Evolutionary conservation across 2,113 vertebrate genomes (phyloP).

Genomic region (Stomatorhinus ivindoensis): DNA sequence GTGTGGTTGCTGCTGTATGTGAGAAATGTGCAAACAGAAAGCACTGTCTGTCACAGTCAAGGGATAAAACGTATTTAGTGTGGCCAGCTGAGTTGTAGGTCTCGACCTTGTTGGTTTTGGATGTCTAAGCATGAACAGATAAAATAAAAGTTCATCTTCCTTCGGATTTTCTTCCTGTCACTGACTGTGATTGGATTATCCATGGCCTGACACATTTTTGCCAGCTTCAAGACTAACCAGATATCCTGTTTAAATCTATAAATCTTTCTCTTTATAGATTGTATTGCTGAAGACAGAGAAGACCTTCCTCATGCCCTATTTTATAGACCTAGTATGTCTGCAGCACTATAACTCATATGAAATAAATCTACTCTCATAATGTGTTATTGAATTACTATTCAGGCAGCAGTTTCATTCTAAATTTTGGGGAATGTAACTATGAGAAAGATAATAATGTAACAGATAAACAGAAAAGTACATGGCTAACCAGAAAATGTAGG

Average conservation of each 20-base stretch:
- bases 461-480: background rate
- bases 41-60: background rate
- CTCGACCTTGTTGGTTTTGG: slow-evolving; percentile 19
- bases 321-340: background rate
- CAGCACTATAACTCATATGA: background rate
- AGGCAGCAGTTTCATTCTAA: background rate
- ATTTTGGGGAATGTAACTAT: background rate
- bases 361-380: background rate
- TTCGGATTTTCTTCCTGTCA: slow-evolving; percentile 4
- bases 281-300: background rate
- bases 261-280: slow-evolving; percentile 9
- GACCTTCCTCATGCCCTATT: background rate
- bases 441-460: background rate
- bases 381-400: background rate
- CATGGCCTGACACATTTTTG: background rate
- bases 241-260: background rate
- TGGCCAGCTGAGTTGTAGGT: slow-evolving; percentile 19
- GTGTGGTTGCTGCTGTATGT: background rate
- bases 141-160: background rate
- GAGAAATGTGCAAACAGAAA: background rate
- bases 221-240: slow-evolving; percentile 6
- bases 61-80: background rate
- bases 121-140: slow-evolving; percentile 10
- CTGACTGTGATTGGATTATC: slow-evolving; percentile 13
- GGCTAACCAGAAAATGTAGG: background rate